Conservation (phyloP, 2,797 vertebrate species). For the Rhadinocentrus ornatus region DNA sequence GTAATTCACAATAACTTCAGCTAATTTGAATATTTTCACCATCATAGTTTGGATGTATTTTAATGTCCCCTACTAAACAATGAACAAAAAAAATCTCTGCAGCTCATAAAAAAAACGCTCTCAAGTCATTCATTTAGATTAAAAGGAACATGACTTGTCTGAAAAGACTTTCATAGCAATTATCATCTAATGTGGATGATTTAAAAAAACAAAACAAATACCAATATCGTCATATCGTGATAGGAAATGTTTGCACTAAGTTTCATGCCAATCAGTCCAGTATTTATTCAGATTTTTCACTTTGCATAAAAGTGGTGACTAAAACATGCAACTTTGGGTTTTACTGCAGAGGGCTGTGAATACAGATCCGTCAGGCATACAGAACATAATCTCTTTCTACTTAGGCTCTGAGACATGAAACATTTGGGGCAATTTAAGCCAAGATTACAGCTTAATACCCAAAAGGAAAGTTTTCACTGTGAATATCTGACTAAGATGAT, state of each 20-base stretch:
- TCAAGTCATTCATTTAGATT: not conserved
- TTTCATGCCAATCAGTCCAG: not conserved
- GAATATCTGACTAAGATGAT: conserved; percentile 29
- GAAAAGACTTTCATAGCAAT: conserved; percentile 5
- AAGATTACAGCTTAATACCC: conserved; percentile 36
- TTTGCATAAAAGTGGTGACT: not conserved
- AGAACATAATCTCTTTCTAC: conserved; percentile 31
- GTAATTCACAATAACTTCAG: not conserved
- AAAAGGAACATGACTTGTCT: not conserved
- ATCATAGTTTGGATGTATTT: not conserved
- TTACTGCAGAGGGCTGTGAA: conserved; percentile 14
- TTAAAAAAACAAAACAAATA: not conserved
- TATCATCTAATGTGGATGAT: not conserved
- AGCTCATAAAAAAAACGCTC: not conserved
- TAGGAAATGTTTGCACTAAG: not conserved
- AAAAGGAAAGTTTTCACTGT: conserved; percentile 26
- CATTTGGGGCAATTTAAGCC: conserved; percentile 44
- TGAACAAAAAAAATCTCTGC: not conserved
- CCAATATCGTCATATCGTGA: not conserved
- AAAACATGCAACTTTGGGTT: conserved; percentile 18
- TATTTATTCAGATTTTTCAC: conserved; percentile 10
- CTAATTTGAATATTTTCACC: not conserved
- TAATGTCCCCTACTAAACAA: not conserved
- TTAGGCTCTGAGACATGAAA: conserved; percentile 30
- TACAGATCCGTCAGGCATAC: conserved; percentile 15